Percentiles rank a stretch among this genome's conserved stretches.
phyloP scores from a whole-genome alignment of 2,888 invertebrate genomes.

The Epirrhoe tristata region DNA sequence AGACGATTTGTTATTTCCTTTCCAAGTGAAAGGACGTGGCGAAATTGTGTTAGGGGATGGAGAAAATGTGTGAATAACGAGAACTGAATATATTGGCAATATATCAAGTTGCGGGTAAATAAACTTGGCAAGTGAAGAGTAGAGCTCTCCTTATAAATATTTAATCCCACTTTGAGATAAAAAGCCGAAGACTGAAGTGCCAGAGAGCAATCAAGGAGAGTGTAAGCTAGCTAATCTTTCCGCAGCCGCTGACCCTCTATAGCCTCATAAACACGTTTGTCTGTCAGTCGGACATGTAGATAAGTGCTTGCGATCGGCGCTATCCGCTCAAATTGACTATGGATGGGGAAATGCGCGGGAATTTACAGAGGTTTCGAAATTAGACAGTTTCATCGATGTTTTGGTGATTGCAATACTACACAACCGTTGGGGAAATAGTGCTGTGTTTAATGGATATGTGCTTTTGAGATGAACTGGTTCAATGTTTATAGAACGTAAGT shows the following conservation, averaged over 20 bases:
- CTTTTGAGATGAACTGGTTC: not conserved
- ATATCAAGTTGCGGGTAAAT: conserved; percentile 36
- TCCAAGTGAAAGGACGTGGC: conserved; percentile 47
- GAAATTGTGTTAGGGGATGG: conserved; percentile 44
- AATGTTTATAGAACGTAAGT: too few species aligned
- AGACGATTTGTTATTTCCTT: conserved; percentile 60
- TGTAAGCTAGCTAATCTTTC: conserved; percentile 52
- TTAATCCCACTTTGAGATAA: conserved; percentile 24
- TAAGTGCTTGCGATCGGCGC: conserved; percentile 36
- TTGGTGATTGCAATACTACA: conserved; percentile 7
- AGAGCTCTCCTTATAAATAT: conserved; percentile 24
- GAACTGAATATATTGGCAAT: conserved; percentile 45
- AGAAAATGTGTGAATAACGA: conserved; percentile 43
- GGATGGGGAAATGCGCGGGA: conserved; percentile 19
- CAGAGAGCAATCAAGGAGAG: conserved; percentile 48
- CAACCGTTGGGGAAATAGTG: not conserved
- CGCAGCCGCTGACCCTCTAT: conserved; percentile 42
- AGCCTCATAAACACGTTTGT: conserved; percentile 40
- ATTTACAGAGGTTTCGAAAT: conserved; percentile 14
- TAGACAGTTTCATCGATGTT: conserved; percentile 14
- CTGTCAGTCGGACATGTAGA: conserved; percentile 39
- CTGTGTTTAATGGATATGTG: not conserved
- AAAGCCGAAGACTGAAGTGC: conserved; percentile 29
- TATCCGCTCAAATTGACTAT: conserved; percentile 17
- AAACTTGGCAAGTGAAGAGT: conserved; percentile 22